Evolutionary conservation across 2,113 vertebrate species (phyloP), one percentile per base, ranked within the genome.

Genomic region (Melozone crissalis): DNA sequence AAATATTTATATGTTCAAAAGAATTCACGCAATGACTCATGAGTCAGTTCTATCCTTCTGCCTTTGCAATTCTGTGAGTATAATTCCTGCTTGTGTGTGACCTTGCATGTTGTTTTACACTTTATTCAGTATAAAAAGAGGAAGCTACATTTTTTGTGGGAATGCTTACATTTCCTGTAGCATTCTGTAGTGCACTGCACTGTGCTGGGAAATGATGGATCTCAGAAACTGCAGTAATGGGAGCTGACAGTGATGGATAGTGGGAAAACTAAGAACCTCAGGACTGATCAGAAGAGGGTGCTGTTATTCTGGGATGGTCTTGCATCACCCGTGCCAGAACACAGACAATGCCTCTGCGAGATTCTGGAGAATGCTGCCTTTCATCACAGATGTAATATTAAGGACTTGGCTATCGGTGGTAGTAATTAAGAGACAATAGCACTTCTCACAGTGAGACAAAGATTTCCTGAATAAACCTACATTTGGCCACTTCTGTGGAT

Each of bases 381-480:
- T 86, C 82, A 77, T 65, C 57, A 74, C 84, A 91, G 84, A 93
- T 91, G 67, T n/a, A 93, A 62, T 85, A 80, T 83, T 93, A 93
- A 90, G 67, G 57, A 81, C 47, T 93, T 97, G 95, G 92, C 59
- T 86, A 84, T 77, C 2, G 0, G 31, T 71, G 33, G 11, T 78
- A 77, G 85, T 72, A 93, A 96, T 94, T 97, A 95, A 87, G 68
- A 90, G 49, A 90, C 79, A 91, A 90, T 71, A 90, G n/a, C 61
- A 84, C 68, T 95, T 96, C 92, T 90, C 88, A 86, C 82, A 94
- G 47, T 68, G 15, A 80, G 90, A 84, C 72, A 84, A 90, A 91
- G 33, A 86, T 95, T 93, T 93, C 63, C 83, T 71, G 61, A 90
- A 90, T 88, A 94, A 94, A 90, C 76, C 86, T 89, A 57, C 65